These are phyloP conservation scores for Furnarius figulus DNA, from an alignment of 2,113 vertebrate genomes.

Conservation along the genomic window DNA sequence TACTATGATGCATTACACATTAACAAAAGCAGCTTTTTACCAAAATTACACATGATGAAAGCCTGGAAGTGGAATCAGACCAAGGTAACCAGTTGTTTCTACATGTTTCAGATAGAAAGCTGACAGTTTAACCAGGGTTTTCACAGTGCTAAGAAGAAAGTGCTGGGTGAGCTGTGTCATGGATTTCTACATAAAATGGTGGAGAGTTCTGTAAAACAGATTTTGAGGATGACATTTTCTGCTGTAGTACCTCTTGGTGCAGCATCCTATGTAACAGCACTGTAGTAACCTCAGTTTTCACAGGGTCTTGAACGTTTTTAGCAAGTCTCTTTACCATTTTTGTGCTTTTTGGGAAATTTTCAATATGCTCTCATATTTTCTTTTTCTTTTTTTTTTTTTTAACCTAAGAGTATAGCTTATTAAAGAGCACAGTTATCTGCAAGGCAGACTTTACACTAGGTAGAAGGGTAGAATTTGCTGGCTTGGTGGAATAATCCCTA, in stretches of 20 bases:
- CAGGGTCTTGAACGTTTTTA: background rate
- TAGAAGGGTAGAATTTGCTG: background rate
- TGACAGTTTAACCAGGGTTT: background rate
- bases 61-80: conserved; percentile 12
- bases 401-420: background rate
- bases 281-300: background rate
- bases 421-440: background rate
- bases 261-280: background rate
- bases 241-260: background rate
- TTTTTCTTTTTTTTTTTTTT: background rate
- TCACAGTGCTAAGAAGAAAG: background rate
- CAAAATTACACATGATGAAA: conserved; percentile 28
- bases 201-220: background rate
- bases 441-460: background rate
- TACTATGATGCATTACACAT: conserved; percentile 39
- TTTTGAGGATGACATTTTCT: background rate
- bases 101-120: background rate
- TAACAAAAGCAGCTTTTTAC: conserved; percentile 64
- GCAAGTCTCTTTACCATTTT: background rate
- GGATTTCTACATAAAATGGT: background rate
- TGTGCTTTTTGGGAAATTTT: background rate
- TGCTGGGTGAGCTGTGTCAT: background rate
- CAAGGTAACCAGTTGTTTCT: conserved; percentile 16
- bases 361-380: background rate
- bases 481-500: conserved; percentile 35